Evolutionary conservation across 2,113 vertebrate species (phyloP), one percentile per base, ranked within the genome.

Genomic region (Seriola dumerili): DNA sequence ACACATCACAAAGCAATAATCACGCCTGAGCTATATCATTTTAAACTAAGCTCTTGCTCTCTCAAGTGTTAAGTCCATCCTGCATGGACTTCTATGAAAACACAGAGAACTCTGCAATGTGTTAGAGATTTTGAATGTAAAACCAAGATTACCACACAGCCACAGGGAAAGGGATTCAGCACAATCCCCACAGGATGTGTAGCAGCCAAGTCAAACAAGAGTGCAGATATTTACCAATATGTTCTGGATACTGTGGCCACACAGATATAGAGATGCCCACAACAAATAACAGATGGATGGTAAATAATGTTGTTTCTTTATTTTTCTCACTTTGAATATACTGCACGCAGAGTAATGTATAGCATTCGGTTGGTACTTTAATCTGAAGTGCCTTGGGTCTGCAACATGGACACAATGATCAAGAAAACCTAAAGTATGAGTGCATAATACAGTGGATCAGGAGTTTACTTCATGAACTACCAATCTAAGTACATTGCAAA

Each of bases 71-170:
- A 84, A 87, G 82, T 83, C 83, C 85, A 84, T 84, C 80, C 76
- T 87, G 79, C 71, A 75, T 34, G 73, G 85, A 87, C 80, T 63
- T 92, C 78, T 76, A 83, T 77, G 63, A 92, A 88, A 92, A 85
- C 86, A 86, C 72, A 76, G 73, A 65, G 81, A 85, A 76, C 76
- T 85, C 79, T 83, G 85, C 90, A 94, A 93, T 91, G 91, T 93
- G 90, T 93, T 92, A 72, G 82, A 92, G 90, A 91, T 91, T 93
- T 93, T 73, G 29, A 89, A 85, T 85, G 82, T 86, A 89, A 94
- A 91, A 91, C 87, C 67, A 50, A 89, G 91, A 92, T 93, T 91
- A 95, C 89, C 81, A 85, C 76, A 87, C 81, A 85, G 85, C 88
- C 87, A 85, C 87, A 76, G 71, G 84, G 86, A 69, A 54, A 83